phyloP scores from a whole-genome alignment of 2,797 vertebrate species.

The Phaenicophaeus curvirostris region DNA sequence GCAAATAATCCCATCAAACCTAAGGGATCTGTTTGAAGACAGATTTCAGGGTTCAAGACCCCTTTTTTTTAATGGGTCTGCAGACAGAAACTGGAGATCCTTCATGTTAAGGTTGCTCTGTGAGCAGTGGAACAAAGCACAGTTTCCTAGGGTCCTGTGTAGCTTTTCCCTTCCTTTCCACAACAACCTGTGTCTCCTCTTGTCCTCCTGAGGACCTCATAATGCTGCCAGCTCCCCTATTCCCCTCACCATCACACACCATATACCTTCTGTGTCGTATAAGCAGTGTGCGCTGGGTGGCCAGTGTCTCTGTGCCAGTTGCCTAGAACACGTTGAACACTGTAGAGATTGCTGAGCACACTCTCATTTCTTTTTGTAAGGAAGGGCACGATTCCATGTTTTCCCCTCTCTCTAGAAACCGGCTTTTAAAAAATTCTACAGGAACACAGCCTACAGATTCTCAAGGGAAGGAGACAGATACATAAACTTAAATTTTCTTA shows the following conservation, averaged over 20 bases:
- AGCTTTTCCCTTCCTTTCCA: not conserved
- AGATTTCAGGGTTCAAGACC: not conserved
- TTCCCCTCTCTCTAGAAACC: not conserved
- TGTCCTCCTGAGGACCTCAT: not conserved
- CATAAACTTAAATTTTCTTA: not conserved
- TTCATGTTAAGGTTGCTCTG: not conserved
- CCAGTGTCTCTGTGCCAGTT: not conserved
- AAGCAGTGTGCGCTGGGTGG: not conserved
- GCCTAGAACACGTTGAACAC: not conserved
- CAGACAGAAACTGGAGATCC: not conserved
- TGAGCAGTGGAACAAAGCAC: not conserved
- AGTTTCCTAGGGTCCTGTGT: not conserved
- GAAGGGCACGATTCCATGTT: not conserved
- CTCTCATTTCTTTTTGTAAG: not conserved
- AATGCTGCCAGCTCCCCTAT: not conserved
- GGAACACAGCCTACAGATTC: not conserved
- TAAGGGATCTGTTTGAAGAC: not conserved
- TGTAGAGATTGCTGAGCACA: not conserved
- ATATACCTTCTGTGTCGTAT: not conserved
- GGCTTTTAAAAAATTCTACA: not conserved
- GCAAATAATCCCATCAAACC: constrained; percentile 31
- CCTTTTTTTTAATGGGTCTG: not conserved
- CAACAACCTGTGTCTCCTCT: not conserved
- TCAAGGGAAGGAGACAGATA: not conserved
- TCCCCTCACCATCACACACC: fast-evolving